Percentiles rank a stretch among this genome's conserved stretches.
These are phyloP conservation scores for Polyergus mexicanus DNA, from an alignment of 1,140 invertebrate genomes.

Conservation along the genomic window DNA sequence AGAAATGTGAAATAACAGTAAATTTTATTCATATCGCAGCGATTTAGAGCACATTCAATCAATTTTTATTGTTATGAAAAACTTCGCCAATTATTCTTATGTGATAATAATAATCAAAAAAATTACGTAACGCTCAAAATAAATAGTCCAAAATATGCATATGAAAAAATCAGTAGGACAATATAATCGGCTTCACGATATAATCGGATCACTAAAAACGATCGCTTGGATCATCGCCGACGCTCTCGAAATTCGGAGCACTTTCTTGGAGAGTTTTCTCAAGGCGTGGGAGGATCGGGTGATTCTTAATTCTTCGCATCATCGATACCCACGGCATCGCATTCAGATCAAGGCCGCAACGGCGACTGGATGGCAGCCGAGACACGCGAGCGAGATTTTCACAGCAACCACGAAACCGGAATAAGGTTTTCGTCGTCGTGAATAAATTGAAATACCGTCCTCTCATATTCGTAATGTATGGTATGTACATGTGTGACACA, in stretches of 20 bases:
- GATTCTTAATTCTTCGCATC: constrained; percentile 32
- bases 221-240: not conserved
- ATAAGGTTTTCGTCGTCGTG: not conserved
- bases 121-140: too few relatives aligned
- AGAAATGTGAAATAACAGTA: too few relatives aligned
- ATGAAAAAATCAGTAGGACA: not conserved
- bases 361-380: constrained; percentile 4
- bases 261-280: constrained; percentile 26
- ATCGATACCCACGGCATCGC: constrained; percentile 23
- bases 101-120: too few relatives aligned
- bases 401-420: constrained; percentile 50
- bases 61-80: too few relatives aligned
- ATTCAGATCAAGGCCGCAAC: constrained; percentile 67
- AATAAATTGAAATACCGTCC: constrained; percentile 47
- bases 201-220: not conserved
- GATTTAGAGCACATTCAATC: too few relatives aligned
- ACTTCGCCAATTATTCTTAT: too few relatives aligned
- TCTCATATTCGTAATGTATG: not conserved
- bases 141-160: not conserved
- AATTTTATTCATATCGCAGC: too few relatives aligned
- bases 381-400: constrained; percentile 43
- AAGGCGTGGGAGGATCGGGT: not conserved
- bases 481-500: not conserved
- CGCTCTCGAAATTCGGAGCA: not conserved
- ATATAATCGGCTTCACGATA: not conserved